A percentile compares a stretch with the other conserved stretches of the same genome.
phyloP scores from a whole-genome alignment of 2,888 invertebrate genomes.

The Strigamia crassipes region DNA sequence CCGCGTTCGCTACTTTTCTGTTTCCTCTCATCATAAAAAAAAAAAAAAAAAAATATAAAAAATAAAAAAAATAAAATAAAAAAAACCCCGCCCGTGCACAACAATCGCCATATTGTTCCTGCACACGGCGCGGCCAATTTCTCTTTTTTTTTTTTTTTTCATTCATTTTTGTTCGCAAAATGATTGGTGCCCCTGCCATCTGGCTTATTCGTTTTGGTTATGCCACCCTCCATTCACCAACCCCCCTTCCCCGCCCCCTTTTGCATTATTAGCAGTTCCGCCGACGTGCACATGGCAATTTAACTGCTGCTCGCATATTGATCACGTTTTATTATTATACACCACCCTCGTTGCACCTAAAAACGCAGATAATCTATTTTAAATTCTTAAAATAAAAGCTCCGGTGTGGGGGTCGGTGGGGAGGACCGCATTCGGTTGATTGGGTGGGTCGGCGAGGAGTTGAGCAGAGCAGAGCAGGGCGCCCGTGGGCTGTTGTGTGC shows the following conservation, averaged over 20 bases:
- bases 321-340: neutral
- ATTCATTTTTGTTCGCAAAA: neutral
- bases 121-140: neutral
- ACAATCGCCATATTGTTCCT: neutral
- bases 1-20: neutral
- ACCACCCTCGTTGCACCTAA: too few species aligned
- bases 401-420: too few species aligned
- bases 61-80: neutral
- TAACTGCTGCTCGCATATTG: neutral
- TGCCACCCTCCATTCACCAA: too few species aligned
- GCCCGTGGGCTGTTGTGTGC: neutral
- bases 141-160: neutral
- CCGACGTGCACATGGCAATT: neutral
- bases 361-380: too few species aligned
- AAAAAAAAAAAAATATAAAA: neutral
- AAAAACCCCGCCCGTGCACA: neutral
- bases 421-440: neutral
- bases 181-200: neutral
- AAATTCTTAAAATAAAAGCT: neutral
- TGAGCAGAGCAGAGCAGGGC: too few species aligned
- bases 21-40: too few species aligned
- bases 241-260: neutral
- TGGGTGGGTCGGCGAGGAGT: neutral
- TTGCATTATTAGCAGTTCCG: slow-evolving; percentile 2
- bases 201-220: neutral